Evolutionary conservation across 2,113 vertebrate species (phyloP), one percentile per base, ranked within the genome.

Genomic region (Thunnus maccoyii): DNA sequence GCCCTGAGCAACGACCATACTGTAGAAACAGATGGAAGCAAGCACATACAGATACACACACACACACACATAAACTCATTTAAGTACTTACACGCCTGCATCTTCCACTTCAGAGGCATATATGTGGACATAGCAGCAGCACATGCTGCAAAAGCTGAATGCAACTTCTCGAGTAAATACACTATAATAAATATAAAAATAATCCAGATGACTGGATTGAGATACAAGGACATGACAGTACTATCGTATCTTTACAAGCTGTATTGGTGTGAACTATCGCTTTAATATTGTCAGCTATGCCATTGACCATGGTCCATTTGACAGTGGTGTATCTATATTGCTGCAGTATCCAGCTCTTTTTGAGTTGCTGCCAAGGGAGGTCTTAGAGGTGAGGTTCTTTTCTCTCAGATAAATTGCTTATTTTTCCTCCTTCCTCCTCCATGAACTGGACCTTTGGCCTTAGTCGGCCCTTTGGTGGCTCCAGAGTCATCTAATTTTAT

Each of bases 401-500:
- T 87, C 85, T 83, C 86, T 74, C 10, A 4, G 61, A 89, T 86
- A 93, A 94, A 94, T 94, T 92, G 88, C 90, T 90, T 93, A 81
- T 93, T 94, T 94, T 93, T 80, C 55, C 64, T 78, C 27, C 36
- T 69, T 25, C 83, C 77, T 88, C 83, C 84, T 88, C 71, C 41
- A 52, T 90, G 89, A 94, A 91, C 77, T 78, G 74, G 78, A 92
- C 92, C 91, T 91, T 80, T 88, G 70, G 80, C 84, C 92, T 89
- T 18, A 16, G 20, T 63, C 57, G 67, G 79, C 84, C 85, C 84
- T 67, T 87, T 25, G 51, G 76, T 83, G 22, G 69, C 90, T 86
- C 70, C 16, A 66, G 78, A 92, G 88, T 86, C 91, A 91, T 93
- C 88, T 92, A 66, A 78, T 91, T 94, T 95, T 91, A 94, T 94